A percentile compares a stretch with the other conserved stretches of the same genome.
These are phyloP conservation scores for Nomada ferruginata DNA, from an alignment of 2,888 invertebrate species.

Conservation along the genomic window DNA sequence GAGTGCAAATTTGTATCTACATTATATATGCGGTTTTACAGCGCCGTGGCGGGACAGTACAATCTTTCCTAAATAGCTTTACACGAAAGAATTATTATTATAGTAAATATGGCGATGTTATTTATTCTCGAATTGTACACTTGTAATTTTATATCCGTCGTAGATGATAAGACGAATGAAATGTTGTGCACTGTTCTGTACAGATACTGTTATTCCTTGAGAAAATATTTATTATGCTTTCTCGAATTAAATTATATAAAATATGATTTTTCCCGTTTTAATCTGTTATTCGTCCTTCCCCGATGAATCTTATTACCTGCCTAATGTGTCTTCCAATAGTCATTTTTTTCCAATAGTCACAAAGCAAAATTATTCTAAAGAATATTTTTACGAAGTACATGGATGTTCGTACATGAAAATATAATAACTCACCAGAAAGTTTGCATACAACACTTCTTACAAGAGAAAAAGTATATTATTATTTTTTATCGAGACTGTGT, in stretches of 20 bases:
- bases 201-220: conserved; percentile 50
- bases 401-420: too few species aligned
- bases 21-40: not conserved
- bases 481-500: too few species aligned
- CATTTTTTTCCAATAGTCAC: too few species aligned
- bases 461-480: too few species aligned
- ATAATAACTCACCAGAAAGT: too few species aligned
- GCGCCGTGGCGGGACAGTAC: conserved; percentile 28
- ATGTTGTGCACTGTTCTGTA: conserved; percentile 46
- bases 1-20: not conserved
- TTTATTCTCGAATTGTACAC: conserved; percentile 65
- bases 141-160: conserved; percentile 58
- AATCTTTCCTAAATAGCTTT: conserved; percentile 62
- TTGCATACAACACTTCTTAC: too few species aligned
- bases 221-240: conserved; percentile 60
- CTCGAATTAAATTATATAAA: conserved; percentile 50
- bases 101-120: conserved; percentile 47
- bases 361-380: too few species aligned
- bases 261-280: not conserved
- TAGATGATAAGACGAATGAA: conserved; percentile 14
- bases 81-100: conserved; percentile 29
- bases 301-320: too few species aligned
- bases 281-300: too few species aligned
- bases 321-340: too few species aligned
- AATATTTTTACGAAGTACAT: too few species aligned